Conservation (phyloP, 2,113 vertebrate species). For the pig (Sus scrofa) region DNA sequence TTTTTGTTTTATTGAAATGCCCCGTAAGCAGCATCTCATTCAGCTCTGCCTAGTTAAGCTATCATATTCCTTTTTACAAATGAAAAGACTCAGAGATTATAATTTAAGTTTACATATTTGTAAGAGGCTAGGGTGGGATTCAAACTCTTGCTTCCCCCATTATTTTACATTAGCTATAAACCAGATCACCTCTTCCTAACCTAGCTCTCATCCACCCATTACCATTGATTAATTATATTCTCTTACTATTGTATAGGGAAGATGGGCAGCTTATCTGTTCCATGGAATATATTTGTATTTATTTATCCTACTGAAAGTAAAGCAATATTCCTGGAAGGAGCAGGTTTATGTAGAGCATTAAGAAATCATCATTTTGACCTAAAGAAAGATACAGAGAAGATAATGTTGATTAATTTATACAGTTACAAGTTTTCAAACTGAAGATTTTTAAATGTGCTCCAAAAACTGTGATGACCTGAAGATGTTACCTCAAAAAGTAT, state of each 20-base stretch:
- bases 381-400: background rate
- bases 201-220: background rate
- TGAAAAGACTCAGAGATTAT: background rate
- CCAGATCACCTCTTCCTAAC: background rate
- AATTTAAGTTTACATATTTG: background rate
- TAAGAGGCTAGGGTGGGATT: background rate
- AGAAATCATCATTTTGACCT: background rate
- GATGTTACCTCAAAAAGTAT: background rate
- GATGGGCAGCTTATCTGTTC: background rate
- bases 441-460: conserved; percentile 4
- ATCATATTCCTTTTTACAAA: background rate
- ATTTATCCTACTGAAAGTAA: background rate
- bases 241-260: background rate
- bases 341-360: background rate
- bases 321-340: background rate
- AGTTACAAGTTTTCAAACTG: background rate
- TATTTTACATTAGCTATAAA: background rate
- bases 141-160: background rate
- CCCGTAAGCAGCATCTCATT: background rate
- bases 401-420: background rate
- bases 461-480: background rate
- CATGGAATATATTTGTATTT: background rate
- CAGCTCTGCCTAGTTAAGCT: background rate
- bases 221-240: background rate
- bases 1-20: background rate